Base-by-base conservation (phyloP, 2,888 invertebrate genomes). In the Aradus depressus region DNA sequence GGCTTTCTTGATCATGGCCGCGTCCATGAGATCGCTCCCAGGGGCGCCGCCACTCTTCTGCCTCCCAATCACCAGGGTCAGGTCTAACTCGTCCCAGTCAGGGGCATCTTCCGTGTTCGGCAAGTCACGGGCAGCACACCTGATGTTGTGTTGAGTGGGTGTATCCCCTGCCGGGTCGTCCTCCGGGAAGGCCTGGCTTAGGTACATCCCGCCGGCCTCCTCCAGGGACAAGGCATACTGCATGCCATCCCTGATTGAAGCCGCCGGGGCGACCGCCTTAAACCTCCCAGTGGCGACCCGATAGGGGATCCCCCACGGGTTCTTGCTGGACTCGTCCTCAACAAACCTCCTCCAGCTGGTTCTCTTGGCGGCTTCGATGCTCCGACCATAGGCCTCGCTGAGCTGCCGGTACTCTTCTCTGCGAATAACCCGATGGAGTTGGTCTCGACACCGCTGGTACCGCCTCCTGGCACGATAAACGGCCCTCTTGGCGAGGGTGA, bases 281-380 rank as follows among this genome's bases (percentile, higher is more conserved):
- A 45, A 2, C 19, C 34, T 45, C 3, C 22, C 45, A 6, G 31
- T 3, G 4, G 22, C 14, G 2, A 45, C 22, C 3, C 45, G 4
- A 19, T 45, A 45, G 34, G 45, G 31, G 6, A 45, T 3, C 8
- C 31, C 45, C 45, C 45, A 45, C n/a, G 34, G 45, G 21, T 35
- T 31, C 18, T 18, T 8, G 3, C 2, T 14, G 16, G 31, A 12
- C 12, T 43, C 28, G 2, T 25, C 34, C 3, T n/a, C 8, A 3
- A 45, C 21, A 22, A 45, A 45, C 4, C 21, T 18, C n/a, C 45
- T 45, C 45, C 45, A 45, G 2, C 19, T 12, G 4, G 5, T 5
- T 18, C 45, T 4, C 34, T 45, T 45, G 14, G 16, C 18, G 12
- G 12, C 12, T 28, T 28, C 12, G 31, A 8, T 10, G 8, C 12